These are phyloP conservation scores for Eupeodes latifasciatus DNA, from an alignment of 2,888 invertebrate species.

Conservation along the genomic window DNA sequence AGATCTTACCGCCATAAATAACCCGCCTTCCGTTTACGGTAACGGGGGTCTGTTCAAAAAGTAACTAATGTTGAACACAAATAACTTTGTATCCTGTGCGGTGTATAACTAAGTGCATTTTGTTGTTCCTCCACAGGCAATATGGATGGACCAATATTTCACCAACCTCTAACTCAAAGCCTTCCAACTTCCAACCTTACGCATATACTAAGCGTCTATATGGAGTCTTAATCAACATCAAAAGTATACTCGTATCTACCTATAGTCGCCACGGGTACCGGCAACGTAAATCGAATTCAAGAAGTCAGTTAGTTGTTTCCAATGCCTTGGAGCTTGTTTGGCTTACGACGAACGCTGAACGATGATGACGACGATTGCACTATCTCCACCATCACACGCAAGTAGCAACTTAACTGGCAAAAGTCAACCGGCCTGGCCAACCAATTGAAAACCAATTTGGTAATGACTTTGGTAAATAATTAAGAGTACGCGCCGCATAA, in stretches of 20 bases:
- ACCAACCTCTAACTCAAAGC: constrained; percentile 46
- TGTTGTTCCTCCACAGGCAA: constrained; percentile 61
- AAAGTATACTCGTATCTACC: not conserved
- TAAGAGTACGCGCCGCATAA: constrained; percentile 70
- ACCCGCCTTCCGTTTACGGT: constrained; percentile 75
- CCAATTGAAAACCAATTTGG: constrained; percentile 76
- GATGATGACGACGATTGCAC: constrained; percentile 42
- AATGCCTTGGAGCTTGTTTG: constrained; percentile 9
- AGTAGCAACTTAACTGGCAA: constrained; percentile 59
- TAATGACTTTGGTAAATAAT: constrained; percentile 76
- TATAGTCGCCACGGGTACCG: not conserved
- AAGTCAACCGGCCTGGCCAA: constrained; percentile 22
- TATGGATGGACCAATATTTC: constrained; percentile 73
- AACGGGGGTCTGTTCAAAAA: constrained; percentile 62
- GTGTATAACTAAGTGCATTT: constrained; percentile 71
- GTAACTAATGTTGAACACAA: constrained; percentile 73
- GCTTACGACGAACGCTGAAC: constrained; percentile 15
- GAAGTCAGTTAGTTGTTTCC: constrained; percentile 15
- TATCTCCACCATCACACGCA: constrained; percentile 72
- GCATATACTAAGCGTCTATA: constrained; percentile 38
- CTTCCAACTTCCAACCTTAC: constrained; percentile 41
- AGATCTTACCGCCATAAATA: constrained; percentile 72
- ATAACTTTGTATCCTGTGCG: constrained; percentile 71
- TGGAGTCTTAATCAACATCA: too few relatives aligned
- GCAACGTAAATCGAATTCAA: constrained; percentile 47